Evolutionary conservation across 2,888 invertebrate species (phyloP).

Genomic region (Galeopsomyia nigrocyanea): DNA sequence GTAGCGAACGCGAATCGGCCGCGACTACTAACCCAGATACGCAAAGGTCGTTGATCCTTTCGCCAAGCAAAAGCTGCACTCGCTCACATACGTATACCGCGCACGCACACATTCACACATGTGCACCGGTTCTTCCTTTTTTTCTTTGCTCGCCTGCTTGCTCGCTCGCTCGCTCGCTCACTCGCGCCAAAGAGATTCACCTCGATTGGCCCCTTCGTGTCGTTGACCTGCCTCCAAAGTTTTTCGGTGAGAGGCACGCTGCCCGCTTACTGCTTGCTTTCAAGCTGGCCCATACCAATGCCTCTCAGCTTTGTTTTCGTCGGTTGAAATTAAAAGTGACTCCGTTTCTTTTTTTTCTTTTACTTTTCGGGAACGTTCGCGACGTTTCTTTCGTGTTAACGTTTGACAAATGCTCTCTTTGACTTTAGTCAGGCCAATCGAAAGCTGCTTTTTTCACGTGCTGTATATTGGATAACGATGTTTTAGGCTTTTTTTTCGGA

Average conservation of each 20-base stretch:
- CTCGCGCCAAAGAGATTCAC: neutral
- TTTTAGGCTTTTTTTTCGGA: too few relatives aligned
- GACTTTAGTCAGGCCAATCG: neutral
- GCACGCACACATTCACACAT: conserved; percentile 28
- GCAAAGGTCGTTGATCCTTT: conserved; percentile 67
- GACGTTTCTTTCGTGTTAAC: too few relatives aligned
- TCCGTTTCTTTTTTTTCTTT: neutral
- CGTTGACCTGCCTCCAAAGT: neutral
- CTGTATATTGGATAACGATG: too few relatives aligned
- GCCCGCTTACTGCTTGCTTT: neutral
- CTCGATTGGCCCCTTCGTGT: too few relatives aligned
- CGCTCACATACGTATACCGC: conserved; percentile 7
- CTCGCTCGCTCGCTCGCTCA: conserved; percentile 30
- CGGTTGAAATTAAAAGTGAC: conserved; percentile 36
- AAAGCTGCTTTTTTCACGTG: too few relatives aligned
- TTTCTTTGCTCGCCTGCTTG: conserved; percentile 5
- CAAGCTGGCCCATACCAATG: neutral
- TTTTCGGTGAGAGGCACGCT: neutral
- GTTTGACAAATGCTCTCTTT: neutral
- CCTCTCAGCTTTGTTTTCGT: conserved; percentile 7
- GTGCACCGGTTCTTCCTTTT: conserved; percentile 13
- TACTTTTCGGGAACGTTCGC: neutral
- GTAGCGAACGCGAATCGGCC: conserved; percentile 63
- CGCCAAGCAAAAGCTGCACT: conserved; percentile 42
- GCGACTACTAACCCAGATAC: conserved; percentile 69